Percentiles rank a stretch among this genome's conserved stretches.
Evolutionary conservation across 2,797 vertebrate species (phyloP).

Genomic region (Sparus aurata): DNA sequence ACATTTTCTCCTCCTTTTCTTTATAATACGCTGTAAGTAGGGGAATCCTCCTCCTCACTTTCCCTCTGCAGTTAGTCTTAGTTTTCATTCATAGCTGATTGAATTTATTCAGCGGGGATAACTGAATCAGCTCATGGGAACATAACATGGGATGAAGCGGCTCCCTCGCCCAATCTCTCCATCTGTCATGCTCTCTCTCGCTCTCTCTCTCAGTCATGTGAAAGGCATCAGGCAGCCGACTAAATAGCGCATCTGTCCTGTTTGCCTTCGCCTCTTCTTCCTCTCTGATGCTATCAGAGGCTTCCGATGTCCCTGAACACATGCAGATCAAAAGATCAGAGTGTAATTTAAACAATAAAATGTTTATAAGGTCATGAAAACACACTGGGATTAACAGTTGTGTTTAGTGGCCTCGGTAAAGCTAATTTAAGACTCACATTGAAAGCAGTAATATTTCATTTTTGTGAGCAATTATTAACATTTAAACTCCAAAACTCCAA

Average conservation of each 20-base stretch:
- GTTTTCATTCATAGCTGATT: constrained; percentile 63
- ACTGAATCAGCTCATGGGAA: constrained; percentile 72
- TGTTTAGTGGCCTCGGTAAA: background rate
- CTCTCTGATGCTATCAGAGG: constrained; percentile 50
- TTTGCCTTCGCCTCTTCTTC: constrained; percentile 33
- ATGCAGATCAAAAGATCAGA: background rate
- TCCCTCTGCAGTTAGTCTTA: constrained; percentile 46
- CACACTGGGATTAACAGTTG: background rate
- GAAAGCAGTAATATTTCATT: background rate
- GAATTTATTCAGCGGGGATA: constrained; percentile 64
- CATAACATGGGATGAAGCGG: constrained; percentile 51
- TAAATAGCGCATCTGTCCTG: constrained; percentile 75
- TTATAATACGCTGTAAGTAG: background rate
- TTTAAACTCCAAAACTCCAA: background rate
- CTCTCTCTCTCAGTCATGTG: constrained; percentile 76
- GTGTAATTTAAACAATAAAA: background rate
- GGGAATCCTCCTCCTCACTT: background rate
- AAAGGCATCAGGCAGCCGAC: constrained; percentile 75
- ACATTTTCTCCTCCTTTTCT: background rate
- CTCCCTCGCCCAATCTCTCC: constrained; percentile 38
- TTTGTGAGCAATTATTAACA: background rate
- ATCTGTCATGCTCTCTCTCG: constrained; percentile 27
- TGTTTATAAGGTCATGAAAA: background rate
- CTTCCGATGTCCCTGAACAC: background rate
- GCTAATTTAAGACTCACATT: background rate